These are phyloP conservation scores for Zaprionus lachaisei DNA, from an alignment of 1,140 invertebrate genomes.

Conservation along the genomic window DNA sequence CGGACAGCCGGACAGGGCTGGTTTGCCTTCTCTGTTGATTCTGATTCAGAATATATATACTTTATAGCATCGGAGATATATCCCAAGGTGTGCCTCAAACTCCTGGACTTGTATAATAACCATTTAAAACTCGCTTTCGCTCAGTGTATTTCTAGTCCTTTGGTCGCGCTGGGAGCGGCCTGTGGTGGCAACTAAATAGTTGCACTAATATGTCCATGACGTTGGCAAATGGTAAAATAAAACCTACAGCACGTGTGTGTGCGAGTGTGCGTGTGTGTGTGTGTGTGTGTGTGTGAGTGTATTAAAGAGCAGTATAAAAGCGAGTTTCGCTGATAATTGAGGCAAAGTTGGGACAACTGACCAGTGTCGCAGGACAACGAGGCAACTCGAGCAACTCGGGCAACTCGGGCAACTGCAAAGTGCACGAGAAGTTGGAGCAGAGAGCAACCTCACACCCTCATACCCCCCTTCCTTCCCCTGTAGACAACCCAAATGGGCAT, in stretches of 20 bases:
- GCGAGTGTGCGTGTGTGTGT: conserved; percentile 28
- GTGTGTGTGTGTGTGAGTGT: conserved; percentile 22
- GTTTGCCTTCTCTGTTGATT: no score
- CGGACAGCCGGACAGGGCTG: no score
- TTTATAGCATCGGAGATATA: no score
- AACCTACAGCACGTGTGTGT: conserved; percentile 68
- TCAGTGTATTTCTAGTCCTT: conserved; percentile 29
- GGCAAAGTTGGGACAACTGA: conserved; percentile 44
- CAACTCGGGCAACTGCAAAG: neutral
- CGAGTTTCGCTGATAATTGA: conserved; percentile 57
- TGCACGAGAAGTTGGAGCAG: conserved; percentile 32
- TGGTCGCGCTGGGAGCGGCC: conserved; percentile 7
- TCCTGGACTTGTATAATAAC: no score
- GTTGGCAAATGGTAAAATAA: conserved; percentile 66
- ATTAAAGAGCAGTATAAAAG: conserved; percentile 4
- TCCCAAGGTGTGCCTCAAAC: no score
- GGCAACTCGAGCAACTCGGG: neutral
- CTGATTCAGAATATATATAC: no score
- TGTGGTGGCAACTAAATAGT: conserved; percentile 61
- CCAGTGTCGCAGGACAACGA: conserved; percentile 36
- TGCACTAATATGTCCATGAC: conserved; percentile 66
- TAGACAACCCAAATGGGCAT: conserved; percentile 70
- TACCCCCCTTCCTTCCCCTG: neutral
- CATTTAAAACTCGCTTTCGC: neutral
- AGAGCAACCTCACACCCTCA: neutral